Base-by-base conservation (phyloP, 2,797 vertebrate genomes). In the Peromyscus aztecus region DNA sequence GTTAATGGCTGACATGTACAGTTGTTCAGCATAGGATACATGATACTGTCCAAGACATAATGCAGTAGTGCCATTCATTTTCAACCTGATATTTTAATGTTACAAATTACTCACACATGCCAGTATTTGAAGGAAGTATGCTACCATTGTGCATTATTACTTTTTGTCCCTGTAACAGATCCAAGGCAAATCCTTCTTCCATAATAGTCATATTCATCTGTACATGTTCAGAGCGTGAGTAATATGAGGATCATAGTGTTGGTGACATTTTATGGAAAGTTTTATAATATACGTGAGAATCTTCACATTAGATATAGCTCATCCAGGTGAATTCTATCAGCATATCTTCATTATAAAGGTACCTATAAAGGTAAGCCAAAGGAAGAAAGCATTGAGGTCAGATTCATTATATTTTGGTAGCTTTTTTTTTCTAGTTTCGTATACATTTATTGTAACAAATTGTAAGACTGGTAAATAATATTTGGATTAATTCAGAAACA, bases 181-280 rank as follows among this genome's bases (percentile, higher is more conserved):
- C 34, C 61, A 34, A 85, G 92, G 55, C 65, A 92, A 95, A 97
- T 6, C 1, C n/a, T 85, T 94, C 24, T 34, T 86, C 43, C 80
- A 23, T 95, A 96, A 92, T 69, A 89, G 40, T 43, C 17, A 73
- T 89, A 95, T 96, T 96, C 43, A 91, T 97, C 92, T 95, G 90
- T 92, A 24, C 23, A 40, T 77, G 75, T 94, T 78, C 73, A 80
- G 73, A 95, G 21, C 77, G 76, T 94, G 91, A 97, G 34, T 95
- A 83, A 95, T 94, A 92, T 76, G 75, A 75, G 29, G 61, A 92
- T 94, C 97, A 94, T 49, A 95, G 63, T 78, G 61, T 93, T 89
- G 10, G 31, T 91, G 97, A 95, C 90, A 97, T 75, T 94, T 98
- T 97, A 95, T 97, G 89, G 29, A 84, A 52, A 95, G 37, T 85